Percentiles rank a stretch among this genome's conserved stretches.
phyloP scores from a whole-genome alignment of 2,797 vertebrate species.

The Sphaeramia orbicularis region DNA sequence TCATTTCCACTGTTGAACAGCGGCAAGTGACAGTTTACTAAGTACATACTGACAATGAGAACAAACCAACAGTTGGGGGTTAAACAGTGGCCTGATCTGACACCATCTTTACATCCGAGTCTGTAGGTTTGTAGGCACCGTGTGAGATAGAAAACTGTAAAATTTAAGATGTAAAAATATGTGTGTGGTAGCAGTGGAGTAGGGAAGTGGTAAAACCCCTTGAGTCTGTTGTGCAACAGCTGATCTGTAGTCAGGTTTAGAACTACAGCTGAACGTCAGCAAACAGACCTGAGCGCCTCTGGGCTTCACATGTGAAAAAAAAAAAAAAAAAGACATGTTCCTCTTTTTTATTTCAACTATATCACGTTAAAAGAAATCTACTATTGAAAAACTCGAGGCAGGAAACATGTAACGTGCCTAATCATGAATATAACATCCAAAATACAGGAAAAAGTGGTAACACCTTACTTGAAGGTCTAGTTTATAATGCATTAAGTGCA shows the following conservation, averaged over 20 bases:
- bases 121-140: too few relatives aligned
- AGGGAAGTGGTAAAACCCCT: neutral
- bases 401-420: neutral
- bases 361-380: neutral
- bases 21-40: neutral
- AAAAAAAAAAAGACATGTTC: too few relatives aligned
- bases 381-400: neutral
- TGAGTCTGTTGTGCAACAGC: neutral
- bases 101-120: neutral
- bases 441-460: too few relatives aligned
- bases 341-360: neutral
- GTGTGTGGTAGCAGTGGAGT: neutral
- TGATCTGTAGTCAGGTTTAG: neutral
- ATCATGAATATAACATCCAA: neutral
- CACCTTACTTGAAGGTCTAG: too few relatives aligned
- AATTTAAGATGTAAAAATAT: neutral
- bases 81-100: neutral
- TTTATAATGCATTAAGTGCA: too few relatives aligned
- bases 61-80: neutral
- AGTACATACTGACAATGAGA: neutral
- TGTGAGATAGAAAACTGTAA: neutral
- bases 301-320: too few relatives aligned
- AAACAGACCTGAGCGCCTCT: neutral
- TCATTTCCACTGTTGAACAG: neutral
- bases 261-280: neutral